These are phyloP conservation scores for Dysmachus trigonus DNA, from an alignment of 2,888 invertebrate species.

Conservation along the genomic window DNA sequence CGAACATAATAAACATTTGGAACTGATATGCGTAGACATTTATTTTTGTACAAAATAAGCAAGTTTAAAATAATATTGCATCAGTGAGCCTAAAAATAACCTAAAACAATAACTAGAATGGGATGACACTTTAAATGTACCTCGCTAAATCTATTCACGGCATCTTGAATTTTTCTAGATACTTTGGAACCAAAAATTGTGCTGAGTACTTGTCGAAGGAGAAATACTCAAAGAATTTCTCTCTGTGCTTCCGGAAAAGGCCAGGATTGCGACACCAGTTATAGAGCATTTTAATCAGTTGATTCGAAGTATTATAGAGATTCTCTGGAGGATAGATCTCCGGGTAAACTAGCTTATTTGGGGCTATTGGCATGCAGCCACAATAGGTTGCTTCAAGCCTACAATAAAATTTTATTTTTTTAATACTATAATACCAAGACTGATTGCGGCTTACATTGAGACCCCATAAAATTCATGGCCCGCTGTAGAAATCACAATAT, in stretches of 20 bases:
- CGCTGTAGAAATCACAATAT: constrained; percentile 78
- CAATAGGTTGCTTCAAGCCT: constrained; percentile 76
- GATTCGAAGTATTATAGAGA: constrained; percentile 69
- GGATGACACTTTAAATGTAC: not conserved
- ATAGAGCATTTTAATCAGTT: constrained; percentile 68
- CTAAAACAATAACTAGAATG: constrained; percentile 1
- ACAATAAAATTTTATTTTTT: constrained; percentile 53
- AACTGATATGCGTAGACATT: constrained; percentile 27
- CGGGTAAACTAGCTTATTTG: constrained; percentile 75
- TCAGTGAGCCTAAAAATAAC: not conserved
- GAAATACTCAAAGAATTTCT: constrained; percentile 61
- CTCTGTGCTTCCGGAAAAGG: constrained; percentile 60
- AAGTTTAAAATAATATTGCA: constrained; percentile 3
- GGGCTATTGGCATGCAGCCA: constrained; percentile 77
- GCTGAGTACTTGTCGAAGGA: constrained; percentile 63
- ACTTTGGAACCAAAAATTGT: constrained; percentile 62
- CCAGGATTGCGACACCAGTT: constrained; percentile 66
- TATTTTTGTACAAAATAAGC: constrained; percentile 18
- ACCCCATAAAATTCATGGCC: constrained; percentile 81
- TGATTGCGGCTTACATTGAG: constrained; percentile 69
- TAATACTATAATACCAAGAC: not conserved
- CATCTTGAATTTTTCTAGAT: constrained; percentile 60
- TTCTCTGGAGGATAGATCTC: constrained; percentile 74
- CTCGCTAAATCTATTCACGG: not conserved
- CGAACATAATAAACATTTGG: not conserved